phyloP scores from a whole-genome alignment of 2,113 vertebrate genomes.

The Thermophis baileyi region DNA sequence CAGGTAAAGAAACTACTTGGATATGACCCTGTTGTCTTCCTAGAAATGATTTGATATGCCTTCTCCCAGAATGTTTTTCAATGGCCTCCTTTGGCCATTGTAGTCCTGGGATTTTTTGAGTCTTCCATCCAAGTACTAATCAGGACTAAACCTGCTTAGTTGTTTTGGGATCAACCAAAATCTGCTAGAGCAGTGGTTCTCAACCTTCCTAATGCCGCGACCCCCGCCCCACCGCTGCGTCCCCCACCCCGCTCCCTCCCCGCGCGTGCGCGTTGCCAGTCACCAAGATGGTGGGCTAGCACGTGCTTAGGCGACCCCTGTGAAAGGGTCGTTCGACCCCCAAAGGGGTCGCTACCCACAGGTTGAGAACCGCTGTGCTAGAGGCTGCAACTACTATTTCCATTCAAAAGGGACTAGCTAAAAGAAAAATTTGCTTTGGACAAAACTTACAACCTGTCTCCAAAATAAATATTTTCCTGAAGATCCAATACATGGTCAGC shows the following conservation, averaged over 20 bases:
- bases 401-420: background rate
- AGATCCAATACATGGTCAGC: background rate
- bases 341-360: too few relatives aligned
- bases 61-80: background rate
- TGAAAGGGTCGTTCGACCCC: too few relatives aligned
- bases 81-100: background rate
- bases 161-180: background rate
- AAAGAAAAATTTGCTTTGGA: background rate
- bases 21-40: background rate
- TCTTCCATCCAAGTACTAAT: background rate
- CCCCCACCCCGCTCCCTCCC: too few relatives aligned
- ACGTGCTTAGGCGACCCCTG: too few relatives aligned
- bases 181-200: background rate
- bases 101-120: background rate
- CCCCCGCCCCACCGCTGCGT: too few relatives aligned
- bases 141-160: background rate
- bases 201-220: too few relatives aligned
- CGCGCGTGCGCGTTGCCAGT: too few relatives aligned
- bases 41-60: background rate
- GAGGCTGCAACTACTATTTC: background rate
- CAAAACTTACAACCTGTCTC: background rate
- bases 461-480: background rate
- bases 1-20: background rate
- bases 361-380: too few relatives aligned
- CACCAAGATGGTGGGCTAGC: too few relatives aligned